Conservation (phyloP, 2,113 vertebrate genomes). For the Salvelinus alpinus region DNA sequence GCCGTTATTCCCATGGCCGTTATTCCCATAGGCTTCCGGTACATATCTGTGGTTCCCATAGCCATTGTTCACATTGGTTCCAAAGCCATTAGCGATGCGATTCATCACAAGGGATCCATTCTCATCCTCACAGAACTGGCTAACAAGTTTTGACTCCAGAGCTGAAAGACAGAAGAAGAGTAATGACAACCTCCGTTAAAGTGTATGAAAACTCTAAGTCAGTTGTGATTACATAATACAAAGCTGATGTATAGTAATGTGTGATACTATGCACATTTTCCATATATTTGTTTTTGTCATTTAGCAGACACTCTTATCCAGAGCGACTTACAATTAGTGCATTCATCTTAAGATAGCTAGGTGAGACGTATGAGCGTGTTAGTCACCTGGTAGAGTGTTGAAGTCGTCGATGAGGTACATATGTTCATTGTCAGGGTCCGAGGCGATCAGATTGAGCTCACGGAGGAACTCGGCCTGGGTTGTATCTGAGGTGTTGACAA, state of each 20-base stretch:
- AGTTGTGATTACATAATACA: background rate
- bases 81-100: constrained; percentile 71
- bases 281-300: too few species aligned
- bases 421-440: constrained; percentile 87
- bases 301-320: background rate
- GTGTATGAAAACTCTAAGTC: background rate
- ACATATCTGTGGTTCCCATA: constrained; percentile 32
- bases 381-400: constrained; percentile 84
- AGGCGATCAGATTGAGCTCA: constrained; percentile 90
- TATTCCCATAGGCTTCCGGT: constrained; percentile 40
- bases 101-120: constrained; percentile 82
- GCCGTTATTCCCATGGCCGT: constrained; percentile 5
- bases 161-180: constrained; percentile 61
- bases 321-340: too few species aligned
- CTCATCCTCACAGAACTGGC: constrained; percentile 90
- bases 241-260: background rate
- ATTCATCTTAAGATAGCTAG: too few species aligned
- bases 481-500: constrained; percentile 84
- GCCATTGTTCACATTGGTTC: constrained; percentile 49
- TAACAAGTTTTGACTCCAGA: constrained; percentile 87
- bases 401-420: constrained; percentile 91
- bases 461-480: constrained; percentile 81
- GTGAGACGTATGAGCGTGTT: background rate
- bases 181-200: background rate
- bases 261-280: too few species aligned